Percentiles rank a stretch among this genome's conserved stretches.
These are phyloP conservation scores for Limenitis camilla DNA, from an alignment of 2,888 invertebrate species.

Conservation along the genomic window DNA sequence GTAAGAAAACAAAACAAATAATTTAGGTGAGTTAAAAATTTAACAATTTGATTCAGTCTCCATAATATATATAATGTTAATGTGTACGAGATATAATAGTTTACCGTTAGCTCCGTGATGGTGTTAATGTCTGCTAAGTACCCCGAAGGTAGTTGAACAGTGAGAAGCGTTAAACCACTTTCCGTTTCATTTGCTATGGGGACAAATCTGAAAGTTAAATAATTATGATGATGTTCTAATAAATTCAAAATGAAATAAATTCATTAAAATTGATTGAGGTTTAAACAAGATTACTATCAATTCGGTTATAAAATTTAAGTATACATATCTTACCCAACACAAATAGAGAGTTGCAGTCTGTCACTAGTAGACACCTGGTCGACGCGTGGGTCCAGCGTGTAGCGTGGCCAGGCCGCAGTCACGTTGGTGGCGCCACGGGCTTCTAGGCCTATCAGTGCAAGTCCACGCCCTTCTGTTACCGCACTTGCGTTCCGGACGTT, in stretches of 20 bases:
- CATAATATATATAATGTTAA: not conserved
- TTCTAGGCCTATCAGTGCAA: constrained; percentile 82
- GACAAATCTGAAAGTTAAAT: constrained; percentile 79
- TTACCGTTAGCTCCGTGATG: constrained; percentile 77
- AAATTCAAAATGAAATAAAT: not conserved
- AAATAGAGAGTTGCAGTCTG: constrained; percentile 86
- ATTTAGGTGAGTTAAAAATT: too few relatives aligned
- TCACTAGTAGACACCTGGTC: constrained; percentile 85
- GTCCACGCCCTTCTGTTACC: constrained; percentile 85
- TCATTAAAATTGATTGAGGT: too few relatives aligned
- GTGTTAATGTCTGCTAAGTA: constrained; percentile 87
- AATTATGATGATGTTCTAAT: too few relatives aligned
- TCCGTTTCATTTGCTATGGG: constrained; percentile 77
- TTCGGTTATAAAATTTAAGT: not conserved
- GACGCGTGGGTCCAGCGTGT: constrained; percentile 89
- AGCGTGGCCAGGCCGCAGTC: constrained; percentile 90
- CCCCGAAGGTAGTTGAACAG: constrained; percentile 92
- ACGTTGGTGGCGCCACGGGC: constrained; percentile 90
- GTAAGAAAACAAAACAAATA: not conserved
- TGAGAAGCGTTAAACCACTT: constrained; percentile 93
- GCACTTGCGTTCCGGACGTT: constrained; percentile 79
- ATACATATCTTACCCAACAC: constrained; percentile 75
- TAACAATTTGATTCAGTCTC: too few relatives aligned
- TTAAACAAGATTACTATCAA: too few relatives aligned
- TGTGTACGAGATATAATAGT: not conserved